Evolutionary conservation across 2,797 vertebrate species (phyloP).

Genomic region (Rhinichthys osculus): DNA sequence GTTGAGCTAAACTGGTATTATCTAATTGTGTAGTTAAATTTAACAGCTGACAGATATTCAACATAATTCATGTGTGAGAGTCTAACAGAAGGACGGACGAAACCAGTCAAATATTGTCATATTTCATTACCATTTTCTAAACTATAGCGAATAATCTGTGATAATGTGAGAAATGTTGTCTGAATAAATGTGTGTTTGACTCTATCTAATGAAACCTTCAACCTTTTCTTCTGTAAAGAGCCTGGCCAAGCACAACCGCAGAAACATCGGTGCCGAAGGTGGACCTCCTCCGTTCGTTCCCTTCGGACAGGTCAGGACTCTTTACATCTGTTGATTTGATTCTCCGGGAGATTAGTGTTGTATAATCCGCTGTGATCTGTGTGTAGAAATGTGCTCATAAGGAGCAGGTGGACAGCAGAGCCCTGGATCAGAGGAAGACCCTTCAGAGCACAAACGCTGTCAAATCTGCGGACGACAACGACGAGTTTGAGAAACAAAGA

Average conservation of each 20-base stretch:
- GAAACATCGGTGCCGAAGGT: conserved; percentile 94
- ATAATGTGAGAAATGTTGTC: too few relatives aligned
- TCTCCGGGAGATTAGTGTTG: background rate
- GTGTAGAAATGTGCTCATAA: conserved; percentile 86
- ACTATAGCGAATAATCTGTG: too few relatives aligned
- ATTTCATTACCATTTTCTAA: too few relatives aligned
- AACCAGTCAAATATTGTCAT: too few relatives aligned
- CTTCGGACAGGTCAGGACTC: conserved; percentile 91
- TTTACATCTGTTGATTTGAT: background rate
- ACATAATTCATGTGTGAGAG: too few relatives aligned
- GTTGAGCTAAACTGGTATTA: too few relatives aligned
- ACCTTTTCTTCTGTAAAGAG: conserved; percentile 78
- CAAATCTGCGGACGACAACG: conserved; percentile 87
- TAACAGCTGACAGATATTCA: too few relatives aligned
- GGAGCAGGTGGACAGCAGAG: conserved; percentile 87
- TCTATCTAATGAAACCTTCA: background rate
- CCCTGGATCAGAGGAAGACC: conserved; percentile 94
- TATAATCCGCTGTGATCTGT: background rate
- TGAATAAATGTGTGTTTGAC: too few relatives aligned
- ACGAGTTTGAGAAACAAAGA: conserved; percentile 98
- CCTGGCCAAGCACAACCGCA: conserved; percentile 95
- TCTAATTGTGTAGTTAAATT: too few relatives aligned
- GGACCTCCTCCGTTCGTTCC: conserved; percentile 97
- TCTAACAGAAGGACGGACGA: too few relatives aligned
- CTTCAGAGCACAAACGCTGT: conserved; percentile 82